Conservation (phyloP, 2,113 vertebrate genomes). For the Cepphus grylle region DNA sequence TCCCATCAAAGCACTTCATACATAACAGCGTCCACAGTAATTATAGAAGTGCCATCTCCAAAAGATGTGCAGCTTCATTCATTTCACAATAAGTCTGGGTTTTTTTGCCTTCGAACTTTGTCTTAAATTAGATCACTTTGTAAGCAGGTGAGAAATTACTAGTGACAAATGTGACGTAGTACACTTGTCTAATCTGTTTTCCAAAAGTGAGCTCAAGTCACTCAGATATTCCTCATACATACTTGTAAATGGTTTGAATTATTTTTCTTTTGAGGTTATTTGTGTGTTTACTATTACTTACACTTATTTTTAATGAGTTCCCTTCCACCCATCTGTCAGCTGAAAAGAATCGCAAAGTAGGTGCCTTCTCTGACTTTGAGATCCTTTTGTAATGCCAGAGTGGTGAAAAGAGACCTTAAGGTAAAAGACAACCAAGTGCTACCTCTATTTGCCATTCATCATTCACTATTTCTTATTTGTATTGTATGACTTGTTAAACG, state of each 20-base stretch:
- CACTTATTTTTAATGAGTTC: not conserved
- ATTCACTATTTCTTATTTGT: not conserved
- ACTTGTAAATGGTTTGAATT: not conserved
- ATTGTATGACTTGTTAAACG: constrained; percentile 10
- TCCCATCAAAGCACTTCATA: not conserved
- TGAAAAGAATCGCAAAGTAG: not conserved
- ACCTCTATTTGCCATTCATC: not conserved
- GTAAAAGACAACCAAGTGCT: not conserved
- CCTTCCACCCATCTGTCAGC: not conserved
- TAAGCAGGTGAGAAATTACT: not conserved
- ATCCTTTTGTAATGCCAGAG: not conserved
- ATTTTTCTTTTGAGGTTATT: not conserved
- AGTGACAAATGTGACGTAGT: not conserved
- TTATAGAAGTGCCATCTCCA: not conserved
- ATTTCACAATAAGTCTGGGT: not conserved
- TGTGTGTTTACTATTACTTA: not conserved
- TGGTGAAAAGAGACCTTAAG: not conserved
- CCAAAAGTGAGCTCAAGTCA: not conserved
- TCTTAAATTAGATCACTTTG: not conserved
- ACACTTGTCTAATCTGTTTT: constrained; percentile 2
- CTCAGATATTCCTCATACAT: not conserved
- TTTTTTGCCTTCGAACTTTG: not conserved
- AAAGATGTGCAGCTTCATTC: not conserved
- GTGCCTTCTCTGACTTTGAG: not conserved
- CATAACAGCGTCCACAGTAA: not conserved